A percentile compares a stretch with the other conserved stretches of the same genome.
Evolutionary conservation across 2,113 vertebrate species (phyloP).

Genomic region (Seriola dumerili): DNA sequence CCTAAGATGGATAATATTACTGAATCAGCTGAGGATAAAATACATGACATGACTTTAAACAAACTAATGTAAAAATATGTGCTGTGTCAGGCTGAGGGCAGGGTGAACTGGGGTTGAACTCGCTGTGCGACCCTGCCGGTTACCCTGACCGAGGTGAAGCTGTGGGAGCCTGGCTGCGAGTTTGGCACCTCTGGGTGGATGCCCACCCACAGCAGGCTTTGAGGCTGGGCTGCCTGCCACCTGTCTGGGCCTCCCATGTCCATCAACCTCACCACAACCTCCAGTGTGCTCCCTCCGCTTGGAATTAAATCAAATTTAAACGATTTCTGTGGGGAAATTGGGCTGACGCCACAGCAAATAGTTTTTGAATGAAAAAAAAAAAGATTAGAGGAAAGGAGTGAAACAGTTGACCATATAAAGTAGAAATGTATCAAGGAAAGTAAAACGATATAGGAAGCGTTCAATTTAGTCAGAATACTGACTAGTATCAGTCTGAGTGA

Average conservation of each 20-base stretch:
- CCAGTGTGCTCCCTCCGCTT: conserved; percentile 19
- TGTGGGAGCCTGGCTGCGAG: conserved; percentile 75
- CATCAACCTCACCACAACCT: conserved; percentile 55
- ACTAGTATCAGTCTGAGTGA: not conserved
- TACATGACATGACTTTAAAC: not conserved
- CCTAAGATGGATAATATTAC: not conserved
- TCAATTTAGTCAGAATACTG: not conserved
- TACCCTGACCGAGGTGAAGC: conserved; percentile 69
- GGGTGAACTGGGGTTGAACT: conserved; percentile 74
- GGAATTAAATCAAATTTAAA: conserved; percentile 11
- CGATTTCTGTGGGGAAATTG: not conserved
- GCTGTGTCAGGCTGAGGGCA: conserved; percentile 51
- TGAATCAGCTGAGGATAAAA: not conserved
- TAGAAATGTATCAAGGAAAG: not conserved
- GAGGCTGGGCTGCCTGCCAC: conserved; percentile 72
- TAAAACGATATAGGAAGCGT: not conserved
- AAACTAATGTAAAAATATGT: not conserved
- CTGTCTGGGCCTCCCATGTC: conserved; percentile 68
- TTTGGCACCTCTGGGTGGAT: conserved; percentile 79
- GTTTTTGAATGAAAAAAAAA: not conserved
- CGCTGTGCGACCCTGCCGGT: conserved; percentile 43
- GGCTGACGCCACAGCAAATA: not conserved
- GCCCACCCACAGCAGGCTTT: conserved; percentile 72
- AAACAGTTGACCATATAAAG: not conserved
- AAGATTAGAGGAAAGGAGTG: not conserved